Base-by-base conservation (phyloP, 2,888 invertebrate species). In the Cataglyphis livida region DNA sequence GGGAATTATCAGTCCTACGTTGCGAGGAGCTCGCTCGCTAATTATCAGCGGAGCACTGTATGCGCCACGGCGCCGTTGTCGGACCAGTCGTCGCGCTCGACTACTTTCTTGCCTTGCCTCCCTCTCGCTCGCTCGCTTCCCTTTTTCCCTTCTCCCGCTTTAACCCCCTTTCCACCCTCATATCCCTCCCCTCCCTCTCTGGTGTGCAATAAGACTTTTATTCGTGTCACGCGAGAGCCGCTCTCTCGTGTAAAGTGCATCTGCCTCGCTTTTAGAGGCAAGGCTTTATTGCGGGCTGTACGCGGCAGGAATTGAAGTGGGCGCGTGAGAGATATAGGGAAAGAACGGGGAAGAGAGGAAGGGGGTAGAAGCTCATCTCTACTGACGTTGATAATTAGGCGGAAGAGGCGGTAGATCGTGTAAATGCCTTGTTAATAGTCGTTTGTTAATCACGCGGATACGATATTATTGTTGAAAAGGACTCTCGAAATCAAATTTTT, bases 1-100 rank as follows among this genome's bases (percentile, higher is more conserved):
- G 89, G 90, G 93, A 93, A 93, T 94, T 94, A 93, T 94, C 93
- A 93, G 91, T 91, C 89, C 89, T 89, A 90, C 84, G 85, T 87
- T 84, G 83, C 54, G 71, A 41, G 51, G 85, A 86, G 64, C 70
- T 51, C 51, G 85, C 84, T 88, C 82, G 90, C 87, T 89, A 90
- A 90, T 90, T 90, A 90, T 90, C 90, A 87, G 85, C 84, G 85
- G 82, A 85, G 82, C 84, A 71, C 81, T 79, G 85, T 84, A 81
- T 84, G 82, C 59, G 62, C 61, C 59, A 44, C 71, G 73, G 21
- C 35, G 70, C 32, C 75, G 66, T 68, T 70, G 78, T 62, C 75
- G 71, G 71, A 35, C 73, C 71, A 71, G 78, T 71, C 85, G 81
- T 87, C 82, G 76, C 66, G 71, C 65, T 73, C 48, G 75, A 75